Evolutionary conservation across 2,113 vertebrate species (phyloP), one percentile per base, ranked within the genome.

Genomic region (Clarias batrachus): DNA sequence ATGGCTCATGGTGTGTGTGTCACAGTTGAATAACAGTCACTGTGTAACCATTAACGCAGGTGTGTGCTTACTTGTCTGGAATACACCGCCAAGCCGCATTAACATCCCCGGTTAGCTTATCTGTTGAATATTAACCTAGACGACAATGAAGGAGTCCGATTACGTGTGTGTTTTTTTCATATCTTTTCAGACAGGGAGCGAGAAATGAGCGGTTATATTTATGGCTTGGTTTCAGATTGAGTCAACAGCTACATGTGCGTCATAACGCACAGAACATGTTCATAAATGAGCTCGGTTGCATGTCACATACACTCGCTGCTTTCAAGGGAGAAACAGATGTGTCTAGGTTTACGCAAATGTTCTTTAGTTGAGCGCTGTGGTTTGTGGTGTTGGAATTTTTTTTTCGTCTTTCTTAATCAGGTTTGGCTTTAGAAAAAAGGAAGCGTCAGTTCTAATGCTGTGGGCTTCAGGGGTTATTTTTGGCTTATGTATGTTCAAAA

Each of bases 41-140:
- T 76, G 54, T 77, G 65, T 81, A 85, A 60, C 83, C 68, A 60
- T 77, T 37, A 89, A 81, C 33, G 17, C 81, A 89, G 81, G 82
- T 70, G 85, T 85, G 82, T 85, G 89, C 77, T 83, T 59, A 21
- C 21, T 76, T 68, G 27, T 57, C 54, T 84, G 6, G 48, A 56
- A 70, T 70, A 78, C 41, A 80, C 74, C 16, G 2, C 68, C 57
- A 52, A 78, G 13, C 30, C n/a, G 17, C 23, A 78, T 70, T 27
- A 71, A 62, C 66, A 82, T 33, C 54, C n/a, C 41, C 2, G 52
- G 81, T 85, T 41, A 83, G 80, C 81, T 83, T 27, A 68, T 6
- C 54, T 14, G 37, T 85, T 21, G 60, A 86, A 73, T 65, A 89
- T 84, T 86, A 86, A 86, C 65, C 66, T 16, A 65, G 59, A 83